phyloP scores from a whole-genome alignment of 2,113 vertebrate species.

The Halcyon senegalensis region DNA sequence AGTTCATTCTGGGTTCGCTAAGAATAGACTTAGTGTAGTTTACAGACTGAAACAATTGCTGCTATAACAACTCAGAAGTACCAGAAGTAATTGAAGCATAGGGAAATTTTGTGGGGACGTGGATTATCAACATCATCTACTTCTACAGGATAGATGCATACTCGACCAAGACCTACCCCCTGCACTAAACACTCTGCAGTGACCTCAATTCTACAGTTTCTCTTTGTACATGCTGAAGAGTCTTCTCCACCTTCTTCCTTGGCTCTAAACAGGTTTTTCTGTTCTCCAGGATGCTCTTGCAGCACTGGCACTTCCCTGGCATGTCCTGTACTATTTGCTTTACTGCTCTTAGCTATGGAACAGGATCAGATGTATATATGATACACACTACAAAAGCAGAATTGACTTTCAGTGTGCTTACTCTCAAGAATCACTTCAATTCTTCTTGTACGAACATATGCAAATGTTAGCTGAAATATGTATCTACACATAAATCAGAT shows the following conservation, averaged over 20 bases:
- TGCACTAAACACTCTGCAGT: not conserved
- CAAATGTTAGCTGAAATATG: not conserved
- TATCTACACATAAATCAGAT: not conserved
- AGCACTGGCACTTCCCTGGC: not conserved
- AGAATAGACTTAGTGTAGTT: not conserved
- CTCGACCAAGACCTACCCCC: not conserved
- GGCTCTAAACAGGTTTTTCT: not conserved
- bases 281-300: not conserved
- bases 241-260: not conserved
- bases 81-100: not conserved
- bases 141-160: not conserved
- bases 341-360: not conserved
- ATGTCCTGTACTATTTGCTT: not conserved
- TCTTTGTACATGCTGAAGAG: not conserved
- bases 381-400: not conserved
- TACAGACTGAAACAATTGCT: not conserved
- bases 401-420: not conserved
- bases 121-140: not conserved
- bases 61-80: not conserved
- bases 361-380: not conserved
- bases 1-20: not conserved
- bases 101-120: not conserved
- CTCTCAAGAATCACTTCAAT: not conserved
- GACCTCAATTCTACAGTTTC: not conserved
- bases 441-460: not conserved